Conservation (phyloP, 2,888 invertebrate genomes). For the Chrysolina oricalcia region DNA sequence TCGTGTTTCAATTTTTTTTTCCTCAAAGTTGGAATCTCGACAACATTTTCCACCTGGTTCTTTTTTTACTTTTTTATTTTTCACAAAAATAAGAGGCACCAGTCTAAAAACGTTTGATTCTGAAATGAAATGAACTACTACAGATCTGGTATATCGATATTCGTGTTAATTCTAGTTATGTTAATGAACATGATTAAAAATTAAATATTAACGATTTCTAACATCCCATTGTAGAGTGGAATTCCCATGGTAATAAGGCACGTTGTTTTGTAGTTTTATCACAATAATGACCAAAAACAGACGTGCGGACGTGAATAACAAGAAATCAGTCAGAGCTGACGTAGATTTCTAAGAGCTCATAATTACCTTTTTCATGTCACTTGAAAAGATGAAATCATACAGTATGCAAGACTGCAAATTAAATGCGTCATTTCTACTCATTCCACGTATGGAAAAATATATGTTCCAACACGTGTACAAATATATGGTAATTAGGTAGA, state of each 20-base stretch:
- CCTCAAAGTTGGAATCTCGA: too few relatives aligned
- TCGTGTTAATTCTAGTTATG: too few relatives aligned
- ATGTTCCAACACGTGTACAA: background rate
- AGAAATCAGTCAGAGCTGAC: constrained; percentile 1
- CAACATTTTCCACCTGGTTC: too few relatives aligned
- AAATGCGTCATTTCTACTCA: constrained; percentile 6
- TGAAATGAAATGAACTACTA: too few relatives aligned
- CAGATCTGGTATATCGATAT: too few relatives aligned
- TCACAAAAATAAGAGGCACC: too few relatives aligned
- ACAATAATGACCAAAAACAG: constrained; percentile 16
- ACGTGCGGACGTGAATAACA: background rate
- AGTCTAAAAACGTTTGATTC: too few relatives aligned
- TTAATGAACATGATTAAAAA: too few relatives aligned
- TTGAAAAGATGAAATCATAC: background rate
- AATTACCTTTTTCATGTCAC: background rate
- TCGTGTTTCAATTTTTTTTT: too few relatives aligned
- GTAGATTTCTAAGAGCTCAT: background rate
- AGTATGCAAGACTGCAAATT: background rate
- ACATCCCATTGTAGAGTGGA: constrained; percentile 35
- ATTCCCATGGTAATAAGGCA: background rate
- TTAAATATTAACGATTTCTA: background rate
- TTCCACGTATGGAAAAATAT: background rate
- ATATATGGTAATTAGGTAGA: background rate
- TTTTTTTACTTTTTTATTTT: too few relatives aligned
- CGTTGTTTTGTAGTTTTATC: background rate